Conservation (phyloP, 2,888 invertebrate genomes). For the Ormyrus pomaceus region DNA sequence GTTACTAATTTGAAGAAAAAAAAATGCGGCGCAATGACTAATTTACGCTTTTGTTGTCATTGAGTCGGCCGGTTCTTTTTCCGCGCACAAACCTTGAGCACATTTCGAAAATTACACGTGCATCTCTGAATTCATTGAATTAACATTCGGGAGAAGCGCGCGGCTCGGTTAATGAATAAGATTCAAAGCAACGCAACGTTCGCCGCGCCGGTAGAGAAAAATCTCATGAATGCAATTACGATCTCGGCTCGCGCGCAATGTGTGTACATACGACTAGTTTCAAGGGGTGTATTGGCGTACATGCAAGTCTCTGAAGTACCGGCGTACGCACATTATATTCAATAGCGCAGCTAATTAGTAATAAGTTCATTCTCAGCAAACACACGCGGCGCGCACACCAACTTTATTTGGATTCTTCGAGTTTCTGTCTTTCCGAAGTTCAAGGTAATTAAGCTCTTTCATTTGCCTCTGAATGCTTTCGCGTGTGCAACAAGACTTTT, state of each 20-base stretch:
- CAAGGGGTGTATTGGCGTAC: conserved; percentile 29
- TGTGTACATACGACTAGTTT: conserved; percentile 38
- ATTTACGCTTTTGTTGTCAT: neutral
- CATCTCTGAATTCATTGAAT: conserved; percentile 43
- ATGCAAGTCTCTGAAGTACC: conserved; percentile 44
- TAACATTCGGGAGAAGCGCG: conserved; percentile 30
- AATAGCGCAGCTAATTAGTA: conserved; percentile 65
- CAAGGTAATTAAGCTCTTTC: too few species aligned
- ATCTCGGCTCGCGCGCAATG: conserved; percentile 15
- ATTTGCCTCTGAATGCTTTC: neutral
- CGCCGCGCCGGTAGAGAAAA: conserved; percentile 21
- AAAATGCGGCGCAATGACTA: neutral
- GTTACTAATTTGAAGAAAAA: conserved; percentile 5
- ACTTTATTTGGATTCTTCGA: conserved; percentile 26
- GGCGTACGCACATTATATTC: conserved; percentile 60
- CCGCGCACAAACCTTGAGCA: conserved; percentile 31
- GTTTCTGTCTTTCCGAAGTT: neutral
- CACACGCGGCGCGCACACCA: conserved; percentile 16
- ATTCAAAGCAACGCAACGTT: conserved; percentile 28
- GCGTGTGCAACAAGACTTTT: neutral
- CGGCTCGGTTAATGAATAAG: conserved; percentile 40
- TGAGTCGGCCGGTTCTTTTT: neutral
- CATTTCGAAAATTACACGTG: neutral
- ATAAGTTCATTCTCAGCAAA: conserved; percentile 62
- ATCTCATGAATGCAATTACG: conserved; percentile 50